Evolutionary conservation across 2,797 vertebrate genomes (phyloP), one percentile per base, ranked within the genome.

Genomic region (Melanotaenia nigrans): DNA sequence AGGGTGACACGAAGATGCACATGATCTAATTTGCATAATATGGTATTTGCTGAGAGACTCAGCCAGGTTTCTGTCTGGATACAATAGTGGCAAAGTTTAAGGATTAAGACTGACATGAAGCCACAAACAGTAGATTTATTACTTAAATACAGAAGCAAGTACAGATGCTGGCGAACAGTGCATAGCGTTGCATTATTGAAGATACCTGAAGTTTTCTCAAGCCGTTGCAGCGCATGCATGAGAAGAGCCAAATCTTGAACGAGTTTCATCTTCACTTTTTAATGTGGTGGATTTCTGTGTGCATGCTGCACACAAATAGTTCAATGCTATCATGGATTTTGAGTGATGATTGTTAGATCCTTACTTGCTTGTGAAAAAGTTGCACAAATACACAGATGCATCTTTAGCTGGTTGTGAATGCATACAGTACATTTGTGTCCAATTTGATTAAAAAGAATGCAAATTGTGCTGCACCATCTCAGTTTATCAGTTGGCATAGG

Each of bases 151-250:
- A 60, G 62, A 69, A 60, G 30, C 49, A 33, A n/a, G 36, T 56
- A 53, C 32, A 56, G 67, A 80, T 74, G 68, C 7, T 20, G 71
- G 69, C 49, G 58, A 62, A 67, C 67, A 38, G 40, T 59, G 65
- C 53, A 51, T 45, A 20, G 22, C 77, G 67, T 74, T 88, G 66
- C 83, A 88, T 85, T 78, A 89, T 81, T 80, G 60, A 89, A 77
- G 58, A 82, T 71, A 82, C 77, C 62, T 82, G 71, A 83, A 85
- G 76, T 81, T 59, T 65, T 74, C 53, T 75, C 49, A 76, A 83
- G 73, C 75, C 71, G 69, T 68, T 65, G 73, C 69, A 85, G 55
- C 77, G 71, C 80, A 75, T 57, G 82, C 82, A 83, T 82, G 75
- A 84, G 66, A 74, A 65, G 72, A 86, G 61, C 62, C 57, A 72